These are phyloP conservation scores for Scomber japonicus DNA, from an alignment of 2,113 vertebrate species.

Conservation along the genomic window DNA sequence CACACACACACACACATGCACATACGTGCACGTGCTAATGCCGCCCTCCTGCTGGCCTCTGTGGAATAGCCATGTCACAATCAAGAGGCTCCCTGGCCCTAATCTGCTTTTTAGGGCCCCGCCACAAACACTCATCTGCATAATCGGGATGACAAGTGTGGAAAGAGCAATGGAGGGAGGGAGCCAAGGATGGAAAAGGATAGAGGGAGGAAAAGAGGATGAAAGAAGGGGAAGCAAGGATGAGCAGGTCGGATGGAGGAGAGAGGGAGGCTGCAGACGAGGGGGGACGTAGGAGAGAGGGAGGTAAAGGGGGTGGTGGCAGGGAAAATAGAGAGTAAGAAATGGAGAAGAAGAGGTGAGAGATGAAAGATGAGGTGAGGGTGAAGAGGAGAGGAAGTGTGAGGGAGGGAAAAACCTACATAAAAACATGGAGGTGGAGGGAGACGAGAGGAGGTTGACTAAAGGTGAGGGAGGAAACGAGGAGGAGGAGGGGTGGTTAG, in stretches of 20 bases:
- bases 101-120: slow-evolving; percentile 86
- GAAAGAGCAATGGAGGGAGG: slow-evolving; percentile 67
- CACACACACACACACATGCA: slow-evolving; percentile 19
- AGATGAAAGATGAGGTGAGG: slow-evolving; percentile 24
- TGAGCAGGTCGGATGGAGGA: slow-evolving; percentile 8
- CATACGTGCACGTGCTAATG: slow-evolving; percentile 70
- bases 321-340: not conserved
- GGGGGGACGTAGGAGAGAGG: not conserved
- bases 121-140: slow-evolving; percentile 89
- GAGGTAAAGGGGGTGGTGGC: not conserved
- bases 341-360: not conserved
- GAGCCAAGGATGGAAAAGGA: slow-evolving; percentile 48
- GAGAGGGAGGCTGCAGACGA: slow-evolving; percentile 15
- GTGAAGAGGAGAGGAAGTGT: not conserved
- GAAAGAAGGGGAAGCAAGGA: slow-evolving; percentile 6
- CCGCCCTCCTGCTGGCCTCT: slow-evolving; percentile 74
- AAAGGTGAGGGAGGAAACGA: not conserved
- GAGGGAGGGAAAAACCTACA: not conserved
- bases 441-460: not conserved
- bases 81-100: slow-evolving; percentile 85
- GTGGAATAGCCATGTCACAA: slow-evolving; percentile 82
- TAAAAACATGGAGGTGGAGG: slow-evolving; percentile 2
- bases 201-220: slow-evolving; percentile 31
- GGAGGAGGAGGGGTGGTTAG: not conserved
- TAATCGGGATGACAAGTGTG: slow-evolving; percentile 94